phyloP scores from a whole-genome alignment of 2,113 vertebrate genomes.

The Aldabrachelys gigantea region DNA sequence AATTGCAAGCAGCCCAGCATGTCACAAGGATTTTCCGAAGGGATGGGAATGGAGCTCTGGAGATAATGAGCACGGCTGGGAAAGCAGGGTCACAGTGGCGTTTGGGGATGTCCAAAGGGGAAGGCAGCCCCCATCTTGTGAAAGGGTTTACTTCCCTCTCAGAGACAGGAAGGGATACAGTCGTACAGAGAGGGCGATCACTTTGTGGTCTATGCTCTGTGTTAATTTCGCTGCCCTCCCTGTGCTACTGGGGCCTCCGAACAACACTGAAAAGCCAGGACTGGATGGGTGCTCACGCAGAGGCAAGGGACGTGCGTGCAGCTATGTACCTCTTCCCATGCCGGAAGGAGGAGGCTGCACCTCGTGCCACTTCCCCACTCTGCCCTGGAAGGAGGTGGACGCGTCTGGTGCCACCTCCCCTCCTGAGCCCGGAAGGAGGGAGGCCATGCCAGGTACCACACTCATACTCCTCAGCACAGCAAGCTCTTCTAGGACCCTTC shows the following conservation, averaged over 20 bases:
- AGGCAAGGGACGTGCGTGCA: neutral
- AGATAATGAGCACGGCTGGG: accelerated
- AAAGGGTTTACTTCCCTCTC: neutral
- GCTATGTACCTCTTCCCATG: neutral
- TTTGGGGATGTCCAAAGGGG: neutral
- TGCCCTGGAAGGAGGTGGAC: neutral
- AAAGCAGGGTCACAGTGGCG: neutral
- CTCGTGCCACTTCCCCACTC: neutral
- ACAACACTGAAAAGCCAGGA: neutral
- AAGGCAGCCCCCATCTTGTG: neutral
- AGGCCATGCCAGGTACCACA: neutral
- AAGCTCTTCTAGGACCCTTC: neutral
- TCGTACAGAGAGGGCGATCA: neutral
- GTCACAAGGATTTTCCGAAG: accelerated
- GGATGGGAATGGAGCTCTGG: neutral
- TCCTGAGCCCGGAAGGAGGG: neutral
- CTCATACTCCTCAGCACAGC: neutral
- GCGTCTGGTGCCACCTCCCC: neutral
- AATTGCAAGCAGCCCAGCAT: neutral
- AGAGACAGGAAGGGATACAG: neutral
- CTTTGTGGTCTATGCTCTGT: neutral
- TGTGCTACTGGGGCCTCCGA: neutral
- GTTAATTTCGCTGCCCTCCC: neutral
- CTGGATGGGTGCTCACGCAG: neutral
- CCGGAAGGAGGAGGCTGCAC: neutral